phyloP scores from a whole-genome alignment of 2,888 invertebrate genomes.

The Nemoura dubitans region DNA sequence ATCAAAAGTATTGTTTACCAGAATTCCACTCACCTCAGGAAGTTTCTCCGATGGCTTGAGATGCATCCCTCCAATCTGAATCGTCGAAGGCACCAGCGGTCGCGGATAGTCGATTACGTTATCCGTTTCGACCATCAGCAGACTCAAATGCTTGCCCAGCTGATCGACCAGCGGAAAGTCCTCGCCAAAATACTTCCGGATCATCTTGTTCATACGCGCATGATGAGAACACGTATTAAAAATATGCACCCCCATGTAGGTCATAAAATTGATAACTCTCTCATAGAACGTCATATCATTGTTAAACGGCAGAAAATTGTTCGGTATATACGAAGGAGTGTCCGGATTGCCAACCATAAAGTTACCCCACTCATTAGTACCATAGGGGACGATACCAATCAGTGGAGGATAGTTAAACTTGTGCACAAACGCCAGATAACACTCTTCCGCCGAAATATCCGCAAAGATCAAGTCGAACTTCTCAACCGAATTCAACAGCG shows the following conservation, averaged over 20 bases:
- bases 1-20: no score
- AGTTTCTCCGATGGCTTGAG: conserved; percentile 62
- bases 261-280: conserved; percentile 59
- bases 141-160: conserved; percentile 53
- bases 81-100: conserved; percentile 65
- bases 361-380: conserved; percentile 51
- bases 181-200: conserved; percentile 33
- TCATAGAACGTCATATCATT: conserved; percentile 64
- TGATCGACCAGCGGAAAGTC: conserved; percentile 28
- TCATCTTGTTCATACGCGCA: conserved; percentile 29
- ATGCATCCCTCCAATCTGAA: conserved; percentile 69
- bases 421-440: conserved; percentile 50
- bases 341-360: conserved; percentile 54
- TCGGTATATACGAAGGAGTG: conserved; percentile 54
- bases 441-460: not conserved
- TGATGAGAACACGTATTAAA: not conserved
- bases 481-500: not conserved
- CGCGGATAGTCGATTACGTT: conserved; percentile 66
- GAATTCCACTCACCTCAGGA: conserved; percentile 59
- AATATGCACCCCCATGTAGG: conserved; percentile 49
- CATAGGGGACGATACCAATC: conserved; percentile 53
- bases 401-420: conserved; percentile 55
- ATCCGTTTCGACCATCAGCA: conserved; percentile 67
- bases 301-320: conserved; percentile 51
- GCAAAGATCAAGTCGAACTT: conserved; percentile 2